A percentile compares a stretch with the other conserved stretches of the same genome.
Evolutionary conservation across 2,113 vertebrate species (phyloP).

Genomic region (Cynoglossus semilaevis): DNA sequence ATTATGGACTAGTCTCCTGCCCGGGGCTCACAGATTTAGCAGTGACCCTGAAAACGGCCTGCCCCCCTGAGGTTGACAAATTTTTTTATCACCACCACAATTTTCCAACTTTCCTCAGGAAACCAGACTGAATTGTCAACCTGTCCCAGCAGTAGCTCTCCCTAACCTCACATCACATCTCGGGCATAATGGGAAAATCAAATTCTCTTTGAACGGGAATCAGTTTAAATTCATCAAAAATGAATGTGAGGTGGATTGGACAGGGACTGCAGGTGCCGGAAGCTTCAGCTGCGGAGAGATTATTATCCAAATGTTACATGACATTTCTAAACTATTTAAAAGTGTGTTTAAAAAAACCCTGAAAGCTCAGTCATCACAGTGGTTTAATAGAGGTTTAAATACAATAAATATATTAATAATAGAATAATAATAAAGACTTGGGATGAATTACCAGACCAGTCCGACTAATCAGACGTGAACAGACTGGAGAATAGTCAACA

Average conservation of each 20-base stretch:
- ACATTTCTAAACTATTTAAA: background rate
- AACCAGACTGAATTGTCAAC: constrained; percentile 38
- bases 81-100: constrained; percentile 81
- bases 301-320: background rate
- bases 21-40: constrained; percentile 85
- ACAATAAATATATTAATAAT: no score
- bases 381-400: no score
- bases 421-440: no score
- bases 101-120: constrained; percentile 80
- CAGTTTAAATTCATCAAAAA: constrained; percentile 68
- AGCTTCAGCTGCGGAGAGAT: constrained; percentile 1
- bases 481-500: no score
- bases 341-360: background rate
- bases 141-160: constrained; percentile 39
- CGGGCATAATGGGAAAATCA: constrained; percentile 74
- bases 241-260: constrained; percentile 38
- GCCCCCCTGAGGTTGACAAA: constrained; percentile 82
- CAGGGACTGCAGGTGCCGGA: constrained; percentile 33
- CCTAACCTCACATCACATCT: constrained; percentile 66
- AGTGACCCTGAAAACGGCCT: constrained; percentile 82
- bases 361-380: background rate
- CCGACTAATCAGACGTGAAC: no score
- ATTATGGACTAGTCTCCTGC: constrained; percentile 83
- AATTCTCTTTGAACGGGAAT: constrained; percentile 61
- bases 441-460: no score